These are phyloP conservation scores for Ceriagrion tenellum DNA, from an alignment of 2,888 invertebrate species.

Conservation along the genomic window DNA sequence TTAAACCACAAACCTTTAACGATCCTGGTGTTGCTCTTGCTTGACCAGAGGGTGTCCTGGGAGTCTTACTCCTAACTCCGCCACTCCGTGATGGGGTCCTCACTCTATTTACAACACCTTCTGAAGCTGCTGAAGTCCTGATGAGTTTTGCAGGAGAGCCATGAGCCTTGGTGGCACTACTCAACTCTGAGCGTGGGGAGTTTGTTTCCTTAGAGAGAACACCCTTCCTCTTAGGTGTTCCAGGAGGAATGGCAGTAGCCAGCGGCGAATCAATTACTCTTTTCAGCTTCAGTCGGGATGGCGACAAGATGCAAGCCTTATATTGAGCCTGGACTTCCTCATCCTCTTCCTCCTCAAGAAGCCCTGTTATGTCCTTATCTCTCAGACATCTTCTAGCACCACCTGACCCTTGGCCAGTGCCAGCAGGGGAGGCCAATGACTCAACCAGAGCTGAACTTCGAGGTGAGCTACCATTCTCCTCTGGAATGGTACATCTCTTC, in stretches of 20 bases:
- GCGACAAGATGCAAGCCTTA: not conserved
- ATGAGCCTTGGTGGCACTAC: not conserved
- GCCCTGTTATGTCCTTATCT: constrained; percentile 21
- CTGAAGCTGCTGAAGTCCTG: not conserved
- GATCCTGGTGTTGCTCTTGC: not conserved
- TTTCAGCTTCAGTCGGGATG: not conserved
- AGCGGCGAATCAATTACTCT: not conserved
- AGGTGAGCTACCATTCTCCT: not conserved
- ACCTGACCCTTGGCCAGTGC: not conserved
- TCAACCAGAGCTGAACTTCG: not conserved
- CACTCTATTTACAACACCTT: not conserved
- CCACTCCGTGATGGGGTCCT: not conserved
- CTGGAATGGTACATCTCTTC: not conserved
- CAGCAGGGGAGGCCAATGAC: not conserved
- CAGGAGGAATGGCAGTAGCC: not conserved
- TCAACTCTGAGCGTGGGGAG: not conserved
- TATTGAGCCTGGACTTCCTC: not conserved
- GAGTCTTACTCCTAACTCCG: not conserved
- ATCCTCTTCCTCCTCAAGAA: not conserved
- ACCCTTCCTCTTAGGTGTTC: not conserved
- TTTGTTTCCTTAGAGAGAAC: not conserved
- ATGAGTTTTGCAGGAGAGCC: not conserved
- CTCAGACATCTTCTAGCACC: not conserved
- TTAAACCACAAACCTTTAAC: not conserved
- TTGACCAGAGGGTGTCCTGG: not conserved